Conservation (phyloP, 2,113 vertebrate genomes). For the Alligator mississippiensis region DNA sequence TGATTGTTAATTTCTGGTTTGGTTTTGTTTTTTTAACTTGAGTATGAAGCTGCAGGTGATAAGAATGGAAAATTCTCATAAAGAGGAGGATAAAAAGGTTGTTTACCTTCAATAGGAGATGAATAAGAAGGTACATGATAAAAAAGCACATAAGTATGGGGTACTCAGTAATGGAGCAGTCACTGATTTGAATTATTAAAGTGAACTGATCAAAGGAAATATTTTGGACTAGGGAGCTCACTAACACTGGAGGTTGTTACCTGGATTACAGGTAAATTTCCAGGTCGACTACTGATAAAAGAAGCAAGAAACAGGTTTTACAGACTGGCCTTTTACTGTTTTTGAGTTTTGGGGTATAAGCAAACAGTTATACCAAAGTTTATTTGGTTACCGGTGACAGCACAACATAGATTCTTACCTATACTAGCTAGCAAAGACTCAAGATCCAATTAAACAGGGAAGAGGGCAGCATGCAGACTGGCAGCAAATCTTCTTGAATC, state of each 20-base stretch:
- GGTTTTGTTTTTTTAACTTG: conserved; percentile 5
- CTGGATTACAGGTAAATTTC: not conserved
- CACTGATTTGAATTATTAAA: not conserved
- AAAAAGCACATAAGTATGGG: not conserved
- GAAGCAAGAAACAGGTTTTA: no score
- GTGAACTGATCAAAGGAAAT: not conserved
- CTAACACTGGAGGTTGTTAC: not conserved
- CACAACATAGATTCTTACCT: no score
- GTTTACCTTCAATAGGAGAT: not conserved
- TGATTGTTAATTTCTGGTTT: not conserved
- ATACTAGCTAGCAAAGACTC: no score
- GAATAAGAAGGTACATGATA: not conserved
- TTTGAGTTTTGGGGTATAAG: no score
- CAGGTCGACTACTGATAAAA: no score
- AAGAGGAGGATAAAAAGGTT: not conserved
- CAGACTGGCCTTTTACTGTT: no score
- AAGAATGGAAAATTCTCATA: not conserved
- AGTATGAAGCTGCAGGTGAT: not conserved
- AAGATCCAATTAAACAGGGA: no score
- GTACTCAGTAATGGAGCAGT: not conserved
- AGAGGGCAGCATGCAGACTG: no score
- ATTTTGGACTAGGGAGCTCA: conserved; percentile 10
- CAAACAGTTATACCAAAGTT: no score
- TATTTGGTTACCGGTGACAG: no score
- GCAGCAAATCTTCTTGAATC: no score